A percentile compares a stretch with the other conserved stretches of the same genome.
Evolutionary conservation across 2,888 invertebrate species (phyloP).

Genomic region (Cristatella mucedo): DNA sequence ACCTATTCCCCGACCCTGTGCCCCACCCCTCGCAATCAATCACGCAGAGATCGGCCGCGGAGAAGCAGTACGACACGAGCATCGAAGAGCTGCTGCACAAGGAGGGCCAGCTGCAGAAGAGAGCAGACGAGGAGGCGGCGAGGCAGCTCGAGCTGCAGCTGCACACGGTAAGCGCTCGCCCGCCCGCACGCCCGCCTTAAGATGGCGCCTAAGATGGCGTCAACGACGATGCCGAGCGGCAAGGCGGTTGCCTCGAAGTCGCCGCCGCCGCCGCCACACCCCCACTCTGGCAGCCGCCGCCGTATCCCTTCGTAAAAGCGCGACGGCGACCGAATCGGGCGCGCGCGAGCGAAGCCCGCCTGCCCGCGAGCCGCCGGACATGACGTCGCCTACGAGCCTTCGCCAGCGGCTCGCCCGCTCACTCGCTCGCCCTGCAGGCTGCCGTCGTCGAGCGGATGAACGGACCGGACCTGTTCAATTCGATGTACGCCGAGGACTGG

Average conservation of each 20-base stretch:
- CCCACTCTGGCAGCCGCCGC: no score
- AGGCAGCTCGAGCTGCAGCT: slow-evolving; percentile 19
- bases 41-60: slow-evolving; percentile 28
- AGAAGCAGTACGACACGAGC: slow-evolving; percentile 29
- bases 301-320: no score
- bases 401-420: neutral
- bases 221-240: no score
- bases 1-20: no score
- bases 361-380: no score
- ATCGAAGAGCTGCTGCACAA: slow-evolving; percentile 35
- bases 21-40: no score
- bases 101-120: slow-evolving; percentile 27
- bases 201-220: no score
- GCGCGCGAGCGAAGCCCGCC: no score
- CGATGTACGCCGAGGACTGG: slow-evolving; percentile 34
- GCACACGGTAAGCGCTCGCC: slow-evolving; percentile 26
- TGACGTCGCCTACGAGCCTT: neutral
- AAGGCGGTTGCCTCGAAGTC: no score
- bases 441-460: slow-evolving; percentile 36
- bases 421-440: slow-evolving; percentile 23
- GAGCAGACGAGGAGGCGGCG: slow-evolving; percentile 18
- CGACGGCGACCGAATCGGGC: no score
- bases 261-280: no score
- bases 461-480: slow-evolving; percentile 30
- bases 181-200: no score